Evolutionary conservation across 2,797 vertebrate genomes (phyloP), one percentile per base, ranked within the genome.

Genomic region (Danio albolineatus): DNA sequence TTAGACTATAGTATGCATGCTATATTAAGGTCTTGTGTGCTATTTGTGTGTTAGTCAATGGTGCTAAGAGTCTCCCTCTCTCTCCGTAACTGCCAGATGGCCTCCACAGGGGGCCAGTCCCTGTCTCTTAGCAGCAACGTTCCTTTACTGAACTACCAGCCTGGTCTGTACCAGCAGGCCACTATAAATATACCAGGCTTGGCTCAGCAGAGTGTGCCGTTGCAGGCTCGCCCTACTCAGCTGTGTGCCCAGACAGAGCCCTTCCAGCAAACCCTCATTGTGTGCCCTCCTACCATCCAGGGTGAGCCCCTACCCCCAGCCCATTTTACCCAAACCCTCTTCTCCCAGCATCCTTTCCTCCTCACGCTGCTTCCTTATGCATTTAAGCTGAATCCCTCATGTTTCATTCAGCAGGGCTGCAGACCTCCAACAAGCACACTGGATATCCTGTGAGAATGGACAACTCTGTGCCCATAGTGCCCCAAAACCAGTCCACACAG

Each of bases 201-300:
- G 80, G 90, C 96, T 46, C 98, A 98, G 78, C 97, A 97, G 89
- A 94, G 96, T 0, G 95, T 99, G 49, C 96, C 97, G 14, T 88
- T 99, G 87, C 97, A 97, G 85, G 93, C 95, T 86, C 94, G 97
- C 83, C 94, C 97, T 82, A 93, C 97, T 53, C 97, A 98, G 92
- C 95, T 99, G 86, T 99, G 98, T 78, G 88, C 95, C 4, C 97
- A 98, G 89, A 92, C 96, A 0, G 98, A 99, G 71, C 97, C 98
- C 51, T 99, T 98, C 94, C 98, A 98, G 85, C 97, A 99, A 82
- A 98, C 98, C 0, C 98, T 99, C 89, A 99, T 99, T 46, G 97
- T 99, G 7, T 99, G 98, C 83, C 98, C 98, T 43, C 96, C 97
- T 54, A 95, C 97, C 87, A 97, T 99, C 87, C 98, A 99, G 89